A percentile compares a stretch with the other conserved stretches of the same genome.
Evolutionary conservation across 2,888 invertebrate species (phyloP).

Genomic region (Gari tellinella): DNA sequence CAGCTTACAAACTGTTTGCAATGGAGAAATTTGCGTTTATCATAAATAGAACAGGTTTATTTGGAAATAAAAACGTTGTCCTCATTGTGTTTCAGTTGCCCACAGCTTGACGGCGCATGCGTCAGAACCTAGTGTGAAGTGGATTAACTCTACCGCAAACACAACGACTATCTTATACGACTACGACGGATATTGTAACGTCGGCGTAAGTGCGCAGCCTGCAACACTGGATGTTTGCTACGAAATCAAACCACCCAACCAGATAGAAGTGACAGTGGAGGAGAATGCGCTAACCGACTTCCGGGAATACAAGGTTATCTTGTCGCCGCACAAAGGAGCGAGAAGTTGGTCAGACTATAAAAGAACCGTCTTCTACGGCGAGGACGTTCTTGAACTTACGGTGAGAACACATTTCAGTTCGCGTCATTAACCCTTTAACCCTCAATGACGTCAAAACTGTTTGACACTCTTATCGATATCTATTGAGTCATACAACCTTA

Average conservation of each 20-base stretch:
- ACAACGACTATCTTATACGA: slow-evolving; percentile 17
- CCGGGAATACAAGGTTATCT: slow-evolving; percentile 2
- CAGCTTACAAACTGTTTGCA: too few relatives aligned
- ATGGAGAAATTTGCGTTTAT: too few relatives aligned
- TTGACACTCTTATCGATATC: too few relatives aligned
- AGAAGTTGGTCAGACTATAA: not conserved
- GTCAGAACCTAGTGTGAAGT: slow-evolving; percentile 26
- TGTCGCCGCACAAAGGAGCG: slow-evolving; percentile 1
- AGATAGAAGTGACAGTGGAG: slow-evolving; percentile 21
- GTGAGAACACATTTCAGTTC: not conserved
- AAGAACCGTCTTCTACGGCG: slow-evolving; percentile 10
- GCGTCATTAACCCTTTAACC: too few relatives aligned
- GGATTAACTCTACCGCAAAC: slow-evolving; percentile 36
- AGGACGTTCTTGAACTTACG: not conserved
- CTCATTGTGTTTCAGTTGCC: slow-evolving; percentile 4
- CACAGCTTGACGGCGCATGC: slow-evolving; percentile 8
- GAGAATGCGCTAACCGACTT: slow-evolving; percentile 8
- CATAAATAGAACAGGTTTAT: too few relatives aligned
- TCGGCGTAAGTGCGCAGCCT: slow-evolving; percentile 19
- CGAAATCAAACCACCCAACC: slow-evolving; percentile 5
- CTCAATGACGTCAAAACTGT: too few relatives aligned
- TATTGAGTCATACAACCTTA: too few relatives aligned
- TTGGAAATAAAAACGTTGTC: not conserved
- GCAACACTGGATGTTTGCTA: slow-evolving; percentile 6
- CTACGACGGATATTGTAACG: slow-evolving; percentile 48